Evolutionary conservation across 2,888 invertebrate genomes (phyloP).

Genomic region (Halocaridina rubra): DNA sequence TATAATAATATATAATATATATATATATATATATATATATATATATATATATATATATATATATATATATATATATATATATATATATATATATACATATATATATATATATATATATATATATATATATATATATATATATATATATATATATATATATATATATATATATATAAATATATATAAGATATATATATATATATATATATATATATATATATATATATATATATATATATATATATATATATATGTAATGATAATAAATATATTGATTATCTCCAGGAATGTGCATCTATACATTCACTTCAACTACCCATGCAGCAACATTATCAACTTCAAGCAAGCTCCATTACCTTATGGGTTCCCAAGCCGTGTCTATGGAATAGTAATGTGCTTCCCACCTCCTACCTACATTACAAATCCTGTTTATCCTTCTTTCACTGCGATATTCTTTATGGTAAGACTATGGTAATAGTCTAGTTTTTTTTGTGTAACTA

Average conservation of each 20-base stretch:
- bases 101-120: conserved; percentile 34
- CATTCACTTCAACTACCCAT: not conserved
- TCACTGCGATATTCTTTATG: not conserved
- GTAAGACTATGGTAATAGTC: too few relatives aligned
- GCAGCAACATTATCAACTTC: not conserved
- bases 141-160: not conserved
- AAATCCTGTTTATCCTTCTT: not conserved
- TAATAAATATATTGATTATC: too few relatives aligned
- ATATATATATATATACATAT: conserved; percentile 36
- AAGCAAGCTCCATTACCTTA: not conserved
- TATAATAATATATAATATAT: too few relatives aligned
- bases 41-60: not conserved
- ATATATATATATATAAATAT: conserved; percentile 10
- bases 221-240: conserved; percentile 24
- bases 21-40: not conserved
- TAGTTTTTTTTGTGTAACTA: too few relatives aligned
- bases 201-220: conserved; percentile 37
- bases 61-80: conserved; percentile 38
- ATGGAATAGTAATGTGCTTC: not conserved
- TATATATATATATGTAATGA: not conserved
- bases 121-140: not conserved
- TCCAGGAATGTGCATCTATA: not conserved
- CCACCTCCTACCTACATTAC: not conserved
- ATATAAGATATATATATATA: conserved; percentile 35
- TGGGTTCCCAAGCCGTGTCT: not conserved